A percentile compares a stretch with the other conserved stretches of the same genome.
These are phyloP conservation scores for Nycteola revayana DNA, from an alignment of 2,888 invertebrate genomes.

Conservation along the genomic window DNA sequence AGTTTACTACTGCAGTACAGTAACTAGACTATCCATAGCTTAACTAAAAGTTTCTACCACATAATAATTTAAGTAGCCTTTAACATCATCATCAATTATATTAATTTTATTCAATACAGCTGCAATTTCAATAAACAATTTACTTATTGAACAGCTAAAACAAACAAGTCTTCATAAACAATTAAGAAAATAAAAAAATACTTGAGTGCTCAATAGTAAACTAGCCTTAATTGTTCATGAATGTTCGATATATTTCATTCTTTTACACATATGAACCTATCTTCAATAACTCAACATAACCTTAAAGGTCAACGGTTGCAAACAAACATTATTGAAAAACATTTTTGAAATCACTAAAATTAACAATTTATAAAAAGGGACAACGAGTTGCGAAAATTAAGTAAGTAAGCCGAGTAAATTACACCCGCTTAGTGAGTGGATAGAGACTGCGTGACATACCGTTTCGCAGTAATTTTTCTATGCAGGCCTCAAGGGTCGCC, in stretches of 20 bases:
- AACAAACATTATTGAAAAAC: not conserved
- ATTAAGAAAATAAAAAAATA: too few relatives aligned
- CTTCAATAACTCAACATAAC: not conserved
- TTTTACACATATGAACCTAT: not conserved
- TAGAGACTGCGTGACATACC: slow-evolving; percentile 58
- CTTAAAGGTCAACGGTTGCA: slow-evolving; percentile 30
- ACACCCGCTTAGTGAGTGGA: slow-evolving; percentile 44
- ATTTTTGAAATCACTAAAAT: slow-evolving; percentile 1
- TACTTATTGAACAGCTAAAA: too few relatives aligned
- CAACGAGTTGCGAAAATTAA: slow-evolving; percentile 50
- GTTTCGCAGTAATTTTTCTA: slow-evolving; percentile 56
- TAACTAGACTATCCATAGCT: too few relatives aligned
- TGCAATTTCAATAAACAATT: too few relatives aligned
- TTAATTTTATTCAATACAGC: too few relatives aligned
- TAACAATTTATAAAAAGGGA: slow-evolving; percentile 8
- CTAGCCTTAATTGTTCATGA: too few relatives aligned
- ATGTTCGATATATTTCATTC: not conserved
- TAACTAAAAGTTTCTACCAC: too few relatives aligned
- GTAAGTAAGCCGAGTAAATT: slow-evolving; percentile 45
- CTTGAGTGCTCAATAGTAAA: too few relatives aligned
- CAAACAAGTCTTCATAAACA: too few relatives aligned
- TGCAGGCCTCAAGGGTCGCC: slow-evolving; percentile 30
- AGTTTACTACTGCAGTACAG: too few relatives aligned
- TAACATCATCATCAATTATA: too few relatives aligned
- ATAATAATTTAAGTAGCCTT: too few relatives aligned